Evolutionary conservation across 2,888 invertebrate species (phyloP), one percentile per base, ranked within the genome.

Genomic region (Papilio gigon): DNA sequence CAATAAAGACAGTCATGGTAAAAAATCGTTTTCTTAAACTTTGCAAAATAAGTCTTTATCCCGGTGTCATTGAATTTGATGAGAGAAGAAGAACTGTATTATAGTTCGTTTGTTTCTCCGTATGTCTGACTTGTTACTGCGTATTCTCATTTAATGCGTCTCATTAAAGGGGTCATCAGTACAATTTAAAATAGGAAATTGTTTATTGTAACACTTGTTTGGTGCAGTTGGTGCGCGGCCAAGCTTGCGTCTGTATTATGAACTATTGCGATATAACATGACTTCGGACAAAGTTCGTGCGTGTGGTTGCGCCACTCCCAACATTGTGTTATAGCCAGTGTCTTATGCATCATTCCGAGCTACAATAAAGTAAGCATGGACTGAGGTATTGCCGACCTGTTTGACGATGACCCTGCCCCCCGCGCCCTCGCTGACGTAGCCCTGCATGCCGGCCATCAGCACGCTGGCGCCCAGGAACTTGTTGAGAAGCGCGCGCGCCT

Each of bases 381-480:
- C n/a, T n/a, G n/a, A 11, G 11, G 3, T 2, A 14, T 14, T 22
- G 79, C 86, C 72, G 67, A 90, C 89, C 85, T 88, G 85, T 40
- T 79, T 79, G 64, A 82, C 67, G 71, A 75, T 50, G 62, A 83
- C 62, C 71, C 81, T 82, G 35, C 83, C 85, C 1, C 75, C 62
- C 8, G 85, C 83, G 70, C 81, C 80, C 69, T 90, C 90, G 11
- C 81, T 75, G 75, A 92, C 88, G 85, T 92, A 91, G 77, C 80
- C 80, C 89, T 96, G 96, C 92, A 96, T 95, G 76, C 96, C 96
- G 65, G 95, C 94, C 92, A 97, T 94, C 70, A 96, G 94, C 77
- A 96, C 96, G 77, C 95, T 95, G 72, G 96, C 95, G 68, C 96
- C 96, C 64, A 97, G 93, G 90, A 96, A 96, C 92, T 96, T 96